Conservation (phyloP, 2,888 invertebrate genomes). For the Altica lythri region DNA sequence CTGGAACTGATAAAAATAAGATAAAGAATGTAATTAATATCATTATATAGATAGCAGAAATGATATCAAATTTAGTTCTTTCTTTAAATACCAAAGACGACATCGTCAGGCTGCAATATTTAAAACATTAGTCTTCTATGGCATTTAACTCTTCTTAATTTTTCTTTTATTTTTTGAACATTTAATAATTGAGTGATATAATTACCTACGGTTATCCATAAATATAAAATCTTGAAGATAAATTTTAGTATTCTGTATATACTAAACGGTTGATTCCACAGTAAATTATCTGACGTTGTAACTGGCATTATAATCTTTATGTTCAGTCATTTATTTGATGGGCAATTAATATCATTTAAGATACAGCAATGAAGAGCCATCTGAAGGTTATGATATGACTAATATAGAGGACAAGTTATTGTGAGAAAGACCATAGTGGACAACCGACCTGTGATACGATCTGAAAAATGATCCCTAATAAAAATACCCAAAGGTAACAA, state of each 20-base stretch:
- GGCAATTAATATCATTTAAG: conserved; percentile 36
- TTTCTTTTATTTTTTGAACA: too few relatives aligned
- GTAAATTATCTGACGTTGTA: conserved; percentile 14
- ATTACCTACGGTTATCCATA: too few relatives aligned
- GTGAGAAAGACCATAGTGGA: conserved; percentile 41
- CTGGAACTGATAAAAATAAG: too few relatives aligned
- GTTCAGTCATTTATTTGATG: conserved; percentile 29
- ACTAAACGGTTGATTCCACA: conserved; percentile 5
- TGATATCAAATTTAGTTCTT: too few relatives aligned
- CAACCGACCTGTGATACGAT: conserved; percentile 41
- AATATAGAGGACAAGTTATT: conserved; percentile 40
- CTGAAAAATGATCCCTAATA: conserved; percentile 44
- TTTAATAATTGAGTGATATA: too few relatives aligned
- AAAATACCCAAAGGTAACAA: conserved; percentile 46
- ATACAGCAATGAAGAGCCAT: conserved; percentile 27
- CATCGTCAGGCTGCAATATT: too few relatives aligned
- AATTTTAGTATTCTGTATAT: background rate
- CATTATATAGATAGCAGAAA: too few relatives aligned
- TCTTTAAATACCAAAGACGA: too few relatives aligned
- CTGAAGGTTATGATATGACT: conserved; percentile 33
- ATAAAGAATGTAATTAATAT: too few relatives aligned
- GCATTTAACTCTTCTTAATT: too few relatives aligned
- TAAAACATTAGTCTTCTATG: too few relatives aligned
- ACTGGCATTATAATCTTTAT: conserved; percentile 24
- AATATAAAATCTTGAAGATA: too few relatives aligned